Percentiles rank a stretch among this genome's conserved stretches.
Conservation (phyloP, 1,140 invertebrate genomes). For the Penaeus chinensis region DNA sequence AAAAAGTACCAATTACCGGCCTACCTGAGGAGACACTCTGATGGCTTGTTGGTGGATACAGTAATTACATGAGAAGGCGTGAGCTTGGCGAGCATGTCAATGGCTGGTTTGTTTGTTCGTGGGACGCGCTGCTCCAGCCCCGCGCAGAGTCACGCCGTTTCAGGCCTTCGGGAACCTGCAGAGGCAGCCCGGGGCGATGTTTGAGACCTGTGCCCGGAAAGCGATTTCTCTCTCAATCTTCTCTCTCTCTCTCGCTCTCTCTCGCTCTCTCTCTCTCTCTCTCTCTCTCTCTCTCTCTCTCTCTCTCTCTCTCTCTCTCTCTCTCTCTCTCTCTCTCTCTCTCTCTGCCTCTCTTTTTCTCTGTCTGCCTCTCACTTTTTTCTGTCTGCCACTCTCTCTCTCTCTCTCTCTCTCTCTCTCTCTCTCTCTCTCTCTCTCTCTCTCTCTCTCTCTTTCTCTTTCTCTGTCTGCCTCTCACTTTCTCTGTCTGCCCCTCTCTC, state of each 20-base stretch:
- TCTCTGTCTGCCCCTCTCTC: not conserved
- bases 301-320: conserved; percentile 2
- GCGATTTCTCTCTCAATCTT: too few species aligned
- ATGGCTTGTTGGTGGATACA: too few species aligned
- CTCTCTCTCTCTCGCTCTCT: not conserved
- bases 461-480: not conserved
- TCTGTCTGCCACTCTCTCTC: not conserved
- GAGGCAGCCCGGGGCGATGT: too few species aligned
- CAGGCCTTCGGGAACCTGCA: not conserved
- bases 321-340: conserved; percentile 27
- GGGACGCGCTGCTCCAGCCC: too few species aligned
- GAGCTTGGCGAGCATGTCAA: too few species aligned
- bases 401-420: conserved; percentile 5
- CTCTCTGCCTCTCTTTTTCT: not conserved
- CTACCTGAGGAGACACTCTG: too few species aligned
- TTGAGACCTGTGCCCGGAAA: too few species aligned
- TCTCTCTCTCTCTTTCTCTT: not conserved
- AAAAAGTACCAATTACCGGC: too few species aligned
- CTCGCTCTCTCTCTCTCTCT: not conserved
- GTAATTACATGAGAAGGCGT: too few species aligned
- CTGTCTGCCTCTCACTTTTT: not conserved
- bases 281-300: not conserved
- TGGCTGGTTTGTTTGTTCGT: too few species aligned
- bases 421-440: not conserved
- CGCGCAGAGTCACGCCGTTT: too few species aligned